Base-by-base conservation (phyloP, 2,113 vertebrate species). In the Anoplopoma fimbria region DNA sequence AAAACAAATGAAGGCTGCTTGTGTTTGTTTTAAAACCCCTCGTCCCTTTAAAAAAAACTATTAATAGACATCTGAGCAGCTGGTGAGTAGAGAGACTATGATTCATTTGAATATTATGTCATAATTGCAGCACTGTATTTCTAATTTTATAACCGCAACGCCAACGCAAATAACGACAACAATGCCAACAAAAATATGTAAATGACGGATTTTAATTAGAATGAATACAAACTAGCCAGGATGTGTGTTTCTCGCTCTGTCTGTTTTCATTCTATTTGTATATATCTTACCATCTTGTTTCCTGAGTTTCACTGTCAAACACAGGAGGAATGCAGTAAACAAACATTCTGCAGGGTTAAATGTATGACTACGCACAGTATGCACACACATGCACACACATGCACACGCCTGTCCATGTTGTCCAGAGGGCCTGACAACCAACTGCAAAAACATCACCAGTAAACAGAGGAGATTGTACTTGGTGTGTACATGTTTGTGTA, bases 41-140 rank as follows among this genome's bases (percentile, higher is more conserved):
- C 65, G 72, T 84, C 57, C 64, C 80, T 75, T 77, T 72, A 87
- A 86, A 57, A 86, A 57, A 73, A 69, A 74, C 71, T 81, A 90
- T 90, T 75, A 83, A 86, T 86, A 90, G 90, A 73, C 69, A 55
- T 83, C 42, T 60, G 82, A 86, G 79, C 88, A 89, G 84, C 89
- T 89, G 86, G 81, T 63, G 77, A 85, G 71, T 70, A 23, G 33
- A 76, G 40, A 83, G 23, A 58, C 57, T 34, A n/a, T 75, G 67
- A 88, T 75, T 91, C 69, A 84, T 83, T 51, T 19, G 3, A 82
- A 77, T 77, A 60, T 58, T 40, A 71, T 75, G 53, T 72, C 68
- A 33, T 53, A 76, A 40, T 2, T 63, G 23, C 51, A n/a, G 73
- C 34, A 10, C 57, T 78, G 14, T 33, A 27, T 61, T 76, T 81